Evolutionary conservation across 1,140 invertebrate genomes (phyloP).

Genomic region (Ceratosolen solmsi): DNA sequence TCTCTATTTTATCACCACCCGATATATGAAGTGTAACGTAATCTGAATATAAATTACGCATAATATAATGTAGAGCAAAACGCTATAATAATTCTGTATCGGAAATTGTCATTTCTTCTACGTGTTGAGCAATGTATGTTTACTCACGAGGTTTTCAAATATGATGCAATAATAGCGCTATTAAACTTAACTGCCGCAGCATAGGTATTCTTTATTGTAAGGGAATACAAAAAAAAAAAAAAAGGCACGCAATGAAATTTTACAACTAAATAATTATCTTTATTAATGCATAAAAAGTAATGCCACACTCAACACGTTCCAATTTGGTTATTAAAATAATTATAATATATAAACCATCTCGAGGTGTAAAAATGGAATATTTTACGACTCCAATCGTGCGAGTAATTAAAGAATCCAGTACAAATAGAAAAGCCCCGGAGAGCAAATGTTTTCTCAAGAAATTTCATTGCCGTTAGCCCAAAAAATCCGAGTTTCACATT

Average conservation of each 20-base stretch:
- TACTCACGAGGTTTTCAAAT: background rate
- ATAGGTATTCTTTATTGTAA: background rate
- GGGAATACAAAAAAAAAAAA: background rate
- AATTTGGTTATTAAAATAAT: conserved; percentile 30
- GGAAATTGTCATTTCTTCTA: conserved; percentile 4
- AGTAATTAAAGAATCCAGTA: conserved; percentile 23
- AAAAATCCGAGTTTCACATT: conserved; percentile 23
- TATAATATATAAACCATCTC: background rate
- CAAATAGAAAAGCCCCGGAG: background rate
- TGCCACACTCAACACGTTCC: background rate
- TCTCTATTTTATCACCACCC: background rate
- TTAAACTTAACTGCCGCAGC: conserved; percentile 18
- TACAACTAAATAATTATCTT: background rate
- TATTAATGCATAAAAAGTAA: background rate
- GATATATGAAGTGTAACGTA: background rate
- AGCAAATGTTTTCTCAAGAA: conserved; percentile 8
- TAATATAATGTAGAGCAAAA: background rate
- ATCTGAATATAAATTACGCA: background rate
- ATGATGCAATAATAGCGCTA: conserved; percentile 25
- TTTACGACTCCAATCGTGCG: background rate
- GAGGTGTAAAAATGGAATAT: conserved; percentile 9
- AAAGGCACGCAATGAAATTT: conserved; percentile 19
- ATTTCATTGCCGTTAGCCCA: background rate
- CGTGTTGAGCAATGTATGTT: background rate
- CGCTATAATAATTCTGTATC: background rate